Base-by-base conservation (phyloP, 2,113 vertebrate species). In the Chionomys nivalis region DNA sequence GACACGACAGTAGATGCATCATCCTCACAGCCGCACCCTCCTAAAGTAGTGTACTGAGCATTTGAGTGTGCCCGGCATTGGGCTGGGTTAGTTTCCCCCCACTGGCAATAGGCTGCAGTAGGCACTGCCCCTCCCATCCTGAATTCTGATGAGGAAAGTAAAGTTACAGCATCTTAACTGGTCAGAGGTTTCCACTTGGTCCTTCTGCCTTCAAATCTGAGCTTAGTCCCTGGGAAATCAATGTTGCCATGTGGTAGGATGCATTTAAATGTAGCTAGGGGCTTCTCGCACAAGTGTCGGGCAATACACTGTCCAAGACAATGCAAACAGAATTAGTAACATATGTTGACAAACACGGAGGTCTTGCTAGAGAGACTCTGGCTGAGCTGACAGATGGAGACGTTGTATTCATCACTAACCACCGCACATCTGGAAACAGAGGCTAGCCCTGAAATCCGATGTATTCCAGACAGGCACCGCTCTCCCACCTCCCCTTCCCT, bases 341-440 rank as follows among this genome's bases (percentile, higher is more conserved):
- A 93, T 16, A n/a, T 89, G 66, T 79, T 39, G 55, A 52, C 72
- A 79, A 93, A 91, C 89, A 79, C n/a, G 94, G 87, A 65, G 26
- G 90, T 44, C 94, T 89, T 76, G 77, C 73, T 87, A 75, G 70
- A 68, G 58, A 61, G 91, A 39, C 33, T 36, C 4, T 6, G 0
- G 75, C 79, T 58, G 1, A 0, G 55, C 83, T 91, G 89, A 83
- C 96, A 42, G 95, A 89, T 89, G 93, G 96, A 92, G 87, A 94
- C 28, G 0, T 61, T 66, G 73, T 87, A 31, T 86, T 78, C 93
- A 26, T 77, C 66, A n/a, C n/a, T 2, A 92, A 44, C 70, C 42
- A 73, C 5, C 7, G 63, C 93, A 87, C 97, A 95, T 96, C 93
- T 97, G 97, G 89, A 91, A 94, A 47, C 61, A 85, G 97, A 95